Conservation (phyloP, 2,797 vertebrate species). For the Cuculus canorus region DNA sequence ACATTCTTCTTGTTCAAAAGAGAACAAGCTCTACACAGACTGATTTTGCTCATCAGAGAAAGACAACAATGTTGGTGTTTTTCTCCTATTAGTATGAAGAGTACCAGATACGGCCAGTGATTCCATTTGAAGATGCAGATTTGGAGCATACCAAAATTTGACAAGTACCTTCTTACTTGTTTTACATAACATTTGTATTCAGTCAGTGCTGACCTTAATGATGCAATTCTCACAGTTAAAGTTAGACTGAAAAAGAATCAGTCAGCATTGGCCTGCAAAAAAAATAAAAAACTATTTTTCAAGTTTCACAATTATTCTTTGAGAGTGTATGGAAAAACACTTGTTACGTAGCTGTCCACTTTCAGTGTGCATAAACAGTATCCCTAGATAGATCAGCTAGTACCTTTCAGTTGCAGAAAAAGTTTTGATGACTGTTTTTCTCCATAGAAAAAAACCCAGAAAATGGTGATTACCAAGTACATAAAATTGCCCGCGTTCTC, state of each 20-base stretch:
- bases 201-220: not conserved
- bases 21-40: not conserved
- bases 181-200: not conserved
- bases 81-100: not conserved
- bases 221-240: not conserved
- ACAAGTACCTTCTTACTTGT: not conserved
- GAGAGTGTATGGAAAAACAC: accelerated
- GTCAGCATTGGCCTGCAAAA: not conserved
- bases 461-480: accelerated
- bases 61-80: not conserved
- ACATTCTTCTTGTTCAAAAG: not conserved
- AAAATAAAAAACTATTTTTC: not conserved
- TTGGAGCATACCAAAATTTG: not conserved
- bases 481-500: not conserved
- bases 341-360: not conserved
- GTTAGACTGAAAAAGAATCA: not conserved
- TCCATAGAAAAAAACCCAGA: accelerated
- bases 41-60: not conserved
- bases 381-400: not conserved
- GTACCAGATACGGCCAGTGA: not conserved
- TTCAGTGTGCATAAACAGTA: not conserved
- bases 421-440: not conserved
- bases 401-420: not conserved
- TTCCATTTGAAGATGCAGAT: not conserved
- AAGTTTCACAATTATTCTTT: not conserved